Base-by-base conservation (phyloP, 2,888 invertebrate species). In the Hydroisotoma schaefferi region DNA sequence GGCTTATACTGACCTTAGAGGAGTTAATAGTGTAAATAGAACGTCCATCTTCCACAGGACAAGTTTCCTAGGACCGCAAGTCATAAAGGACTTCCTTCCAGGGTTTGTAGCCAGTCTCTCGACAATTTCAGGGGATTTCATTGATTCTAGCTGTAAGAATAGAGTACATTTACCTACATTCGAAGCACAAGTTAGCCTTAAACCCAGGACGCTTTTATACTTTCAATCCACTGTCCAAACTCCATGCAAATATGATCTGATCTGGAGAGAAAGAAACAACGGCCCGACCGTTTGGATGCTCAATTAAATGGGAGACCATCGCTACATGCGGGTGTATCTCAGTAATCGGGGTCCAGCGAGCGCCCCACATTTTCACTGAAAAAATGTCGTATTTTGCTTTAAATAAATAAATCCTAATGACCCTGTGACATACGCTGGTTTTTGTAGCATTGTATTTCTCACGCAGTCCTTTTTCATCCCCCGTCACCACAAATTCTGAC, bases 401-500 rank as follows among this genome's bases (percentile, higher is more conserved):
- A 5, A 33, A 10, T n/a, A 18, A 43, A 18, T 20, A 18, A 15
- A 51, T 2, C 28, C 3, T 48, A 48, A 12, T 25, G 26, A 22
- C 23, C n/a, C n/a, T n/a, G n/a, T n/a, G 23, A 44, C 22, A 2
- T 4, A 44, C 5, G 26, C 26, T 22, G 5, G 5, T 23, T 43
- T 40, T 43, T 22, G 38, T 48, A 33, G 15, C 15, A 15, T 33
- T 33, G 15, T 37, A 22, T 37, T 18, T 40, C 59, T 55, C 53
- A 59, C 59, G 37, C 3, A 68, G 37, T 27, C 72, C 72, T n/a
- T 52, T 46, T 18, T 69, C 67, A 56, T 72, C 72, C n/a, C 72
- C 72, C n/a, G 71, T 72, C 3, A 72, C 71, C n/a, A 72, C 65
- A 54, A 61, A 67, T 10, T 72, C 72, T 0, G 72, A 72, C 4